phyloP scores from a whole-genome alignment of 1,140 invertebrate species.

The Frieseomelitta varia region DNA sequence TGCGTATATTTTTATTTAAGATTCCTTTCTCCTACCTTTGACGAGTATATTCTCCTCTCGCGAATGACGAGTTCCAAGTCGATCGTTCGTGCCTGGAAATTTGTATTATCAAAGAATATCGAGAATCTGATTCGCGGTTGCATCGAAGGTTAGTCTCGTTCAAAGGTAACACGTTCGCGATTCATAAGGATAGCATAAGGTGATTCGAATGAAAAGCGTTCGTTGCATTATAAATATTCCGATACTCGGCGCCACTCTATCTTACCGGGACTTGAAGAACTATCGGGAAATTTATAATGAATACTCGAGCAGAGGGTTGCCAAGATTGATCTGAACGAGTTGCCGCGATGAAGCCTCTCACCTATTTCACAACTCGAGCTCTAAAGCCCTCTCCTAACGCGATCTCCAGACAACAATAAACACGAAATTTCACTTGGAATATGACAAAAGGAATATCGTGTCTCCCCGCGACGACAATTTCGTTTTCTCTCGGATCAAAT shows the following conservation, averaged over 20 bases:
- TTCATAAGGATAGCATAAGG: constrained; percentile 6
- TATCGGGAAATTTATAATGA: constrained; percentile 53
- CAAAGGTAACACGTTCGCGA: not conserved
- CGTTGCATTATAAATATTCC: constrained; percentile 39
- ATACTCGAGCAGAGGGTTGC: constrained; percentile 21
- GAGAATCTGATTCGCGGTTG: not conserved
- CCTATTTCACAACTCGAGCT: constrained; percentile 37
- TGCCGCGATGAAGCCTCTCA: constrained; percentile 32
- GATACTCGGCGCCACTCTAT: constrained; percentile 3
- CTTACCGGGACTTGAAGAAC: constrained; percentile 26
- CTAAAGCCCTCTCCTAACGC: constrained; percentile 17
- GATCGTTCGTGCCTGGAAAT: not conserved
- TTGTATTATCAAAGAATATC: not conserved
- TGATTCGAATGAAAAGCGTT: constrained; percentile 7
- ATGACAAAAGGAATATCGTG: not conserved
- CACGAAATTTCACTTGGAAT: constrained; percentile 1
- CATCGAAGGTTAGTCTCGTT: not conserved
- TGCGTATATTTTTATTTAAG: too few species aligned
- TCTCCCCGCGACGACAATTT: not conserved
- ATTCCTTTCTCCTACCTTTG: not conserved
- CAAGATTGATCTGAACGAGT: constrained; percentile 22
- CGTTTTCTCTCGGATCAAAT: not conserved
- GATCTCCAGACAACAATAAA: constrained; percentile 20
- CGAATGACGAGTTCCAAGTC: not conserved
- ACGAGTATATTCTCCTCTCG: not conserved